Conservation (phyloP, 2,113 vertebrate genomes). For the Aegithalos caudatus region DNA sequence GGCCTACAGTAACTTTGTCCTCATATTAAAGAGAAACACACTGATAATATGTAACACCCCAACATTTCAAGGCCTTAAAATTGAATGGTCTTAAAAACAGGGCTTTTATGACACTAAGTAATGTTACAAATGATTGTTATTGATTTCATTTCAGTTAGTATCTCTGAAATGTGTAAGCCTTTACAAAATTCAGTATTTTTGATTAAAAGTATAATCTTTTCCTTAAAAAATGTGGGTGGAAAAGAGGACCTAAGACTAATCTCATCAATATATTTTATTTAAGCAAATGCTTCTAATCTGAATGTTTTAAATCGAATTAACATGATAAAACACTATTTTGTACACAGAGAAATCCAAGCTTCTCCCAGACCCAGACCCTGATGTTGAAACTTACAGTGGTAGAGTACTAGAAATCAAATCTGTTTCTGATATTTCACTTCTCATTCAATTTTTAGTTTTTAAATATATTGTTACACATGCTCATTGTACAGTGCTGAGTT, state of each 20-base stretch:
- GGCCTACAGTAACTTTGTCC: neutral
- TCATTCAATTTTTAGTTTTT: conserved; percentile 60
- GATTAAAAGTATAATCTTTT: neutral
- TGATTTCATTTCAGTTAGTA: neutral
- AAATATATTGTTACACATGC: conserved; percentile 32
- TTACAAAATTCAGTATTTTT: neutral
- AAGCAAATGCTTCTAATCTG: conserved; percentile 51
- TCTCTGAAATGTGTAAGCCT: neutral
- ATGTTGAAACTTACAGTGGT: conserved; percentile 84
- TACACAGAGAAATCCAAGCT: conserved; percentile 80
- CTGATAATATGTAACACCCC: neutral
- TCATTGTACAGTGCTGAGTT: conserved; percentile 65
- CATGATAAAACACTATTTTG: conserved; percentile 71
- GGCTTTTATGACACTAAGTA: neutral
- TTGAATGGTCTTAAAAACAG: neutral
- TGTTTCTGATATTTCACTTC: conserved; percentile 64
- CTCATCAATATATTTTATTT: conserved; percentile 20
- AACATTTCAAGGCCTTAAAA: neutral
- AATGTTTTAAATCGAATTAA: conserved; percentile 58
- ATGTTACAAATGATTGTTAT: neutral
- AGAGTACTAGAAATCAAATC: conserved; percentile 78
- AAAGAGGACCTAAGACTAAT: neutral
- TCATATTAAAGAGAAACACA: neutral
- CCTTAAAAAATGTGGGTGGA: neutral
- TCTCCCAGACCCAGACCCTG: conserved; percentile 76